Evolutionary conservation across 2,113 vertebrate species (phyloP).

Genomic region (Oenanthe melanoleuca): DNA sequence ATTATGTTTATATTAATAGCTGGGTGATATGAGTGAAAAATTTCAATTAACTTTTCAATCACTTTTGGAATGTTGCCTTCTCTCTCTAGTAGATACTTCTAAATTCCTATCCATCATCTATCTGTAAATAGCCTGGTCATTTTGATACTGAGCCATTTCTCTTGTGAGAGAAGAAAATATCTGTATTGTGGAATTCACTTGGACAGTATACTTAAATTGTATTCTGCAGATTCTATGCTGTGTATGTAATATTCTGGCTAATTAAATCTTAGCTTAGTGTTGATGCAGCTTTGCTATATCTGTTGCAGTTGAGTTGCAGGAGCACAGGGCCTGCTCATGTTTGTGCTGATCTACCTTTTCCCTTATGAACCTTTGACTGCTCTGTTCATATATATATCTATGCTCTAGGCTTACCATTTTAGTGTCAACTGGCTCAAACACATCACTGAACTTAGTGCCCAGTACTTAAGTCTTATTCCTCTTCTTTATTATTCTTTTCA

Average conservation of each 20-base stretch:
- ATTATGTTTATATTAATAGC: not conserved
- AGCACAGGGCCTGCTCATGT: not conserved
- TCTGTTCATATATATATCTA: rapidly evolving
- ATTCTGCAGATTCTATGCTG: not conserved
- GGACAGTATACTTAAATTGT: not conserved
- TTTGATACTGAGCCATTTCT: not conserved
- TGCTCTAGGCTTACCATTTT: not conserved
- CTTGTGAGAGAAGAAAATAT: not conserved
- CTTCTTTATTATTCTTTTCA: not conserved
- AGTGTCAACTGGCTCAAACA: not conserved
- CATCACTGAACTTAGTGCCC: not conserved
- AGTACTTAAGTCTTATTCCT: not conserved
- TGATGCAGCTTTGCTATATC: not conserved
- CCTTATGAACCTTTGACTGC: not conserved
- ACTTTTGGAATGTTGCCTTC: not conserved
- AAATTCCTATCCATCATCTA: not conserved
- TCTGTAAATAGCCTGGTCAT: not conserved
- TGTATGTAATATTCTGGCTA: not conserved
- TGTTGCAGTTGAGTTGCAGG: not conserved
- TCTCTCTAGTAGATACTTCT: not conserved
- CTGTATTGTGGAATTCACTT: not conserved
- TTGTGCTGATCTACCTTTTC: not conserved
- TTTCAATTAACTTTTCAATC: not conserved
- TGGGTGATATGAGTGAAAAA: not conserved
- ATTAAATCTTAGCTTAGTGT: not conserved